These are phyloP conservation scores for Benitochromis conjunctus DNA, from an alignment of 2,113 vertebrate genomes.

Conservation along the genomic window DNA sequence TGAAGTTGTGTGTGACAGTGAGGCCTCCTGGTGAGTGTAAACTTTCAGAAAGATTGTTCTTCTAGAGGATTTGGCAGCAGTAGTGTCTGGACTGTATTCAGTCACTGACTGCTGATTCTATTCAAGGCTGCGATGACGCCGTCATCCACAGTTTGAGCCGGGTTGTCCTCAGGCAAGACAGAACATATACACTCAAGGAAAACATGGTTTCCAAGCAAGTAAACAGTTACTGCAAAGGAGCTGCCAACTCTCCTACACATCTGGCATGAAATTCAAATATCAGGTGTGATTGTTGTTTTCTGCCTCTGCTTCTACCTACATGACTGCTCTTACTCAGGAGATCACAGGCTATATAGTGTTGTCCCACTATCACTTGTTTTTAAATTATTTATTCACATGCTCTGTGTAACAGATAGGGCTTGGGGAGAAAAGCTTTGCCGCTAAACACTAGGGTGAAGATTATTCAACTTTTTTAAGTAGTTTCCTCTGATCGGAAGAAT, in stretches of 20 bases:
- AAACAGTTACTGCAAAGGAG: constrained; percentile 30
- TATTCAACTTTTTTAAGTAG: constrained; percentile 23
- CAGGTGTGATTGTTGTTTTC: neutral
- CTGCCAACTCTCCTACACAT: constrained; percentile 21
- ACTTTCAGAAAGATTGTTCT: constrained; percentile 19
- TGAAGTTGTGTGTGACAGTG: neutral
- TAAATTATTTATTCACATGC: neutral
- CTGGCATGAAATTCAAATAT: neutral
- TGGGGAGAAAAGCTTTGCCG: neutral
- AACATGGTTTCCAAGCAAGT: constrained; percentile 58
- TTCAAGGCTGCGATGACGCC: neutral
- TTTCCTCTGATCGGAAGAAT: neutral
- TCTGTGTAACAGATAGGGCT: neutral
- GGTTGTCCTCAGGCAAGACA: constrained; percentile 28
- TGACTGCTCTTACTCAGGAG: neutral
- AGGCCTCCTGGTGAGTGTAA: constrained; percentile 21
- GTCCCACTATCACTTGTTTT: neutral
- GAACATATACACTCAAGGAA: constrained; percentile 28
- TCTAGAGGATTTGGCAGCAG: constrained; percentile 24
- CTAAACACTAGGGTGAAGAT: neutral
- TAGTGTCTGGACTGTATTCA: neutral
- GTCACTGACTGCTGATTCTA: neutral
- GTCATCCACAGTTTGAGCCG: neutral
- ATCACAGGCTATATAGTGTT: neutral
- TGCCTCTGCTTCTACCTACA: neutral